Conservation (phyloP, 2,888 invertebrate species). For the Phengaris alcon region DNA sequence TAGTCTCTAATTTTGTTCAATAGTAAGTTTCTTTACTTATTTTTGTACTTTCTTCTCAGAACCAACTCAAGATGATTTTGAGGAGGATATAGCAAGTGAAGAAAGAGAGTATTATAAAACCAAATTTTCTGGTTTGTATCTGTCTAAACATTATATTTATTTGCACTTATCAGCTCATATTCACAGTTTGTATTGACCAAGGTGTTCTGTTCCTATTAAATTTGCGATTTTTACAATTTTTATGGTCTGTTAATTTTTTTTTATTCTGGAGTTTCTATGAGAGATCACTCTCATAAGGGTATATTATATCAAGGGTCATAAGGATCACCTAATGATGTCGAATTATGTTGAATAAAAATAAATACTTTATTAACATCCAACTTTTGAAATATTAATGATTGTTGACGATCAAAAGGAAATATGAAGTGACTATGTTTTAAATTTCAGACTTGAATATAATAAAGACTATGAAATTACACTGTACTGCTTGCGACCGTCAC, state of each 20-base stretch:
- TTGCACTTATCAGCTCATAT: neutral
- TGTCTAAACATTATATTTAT: neutral
- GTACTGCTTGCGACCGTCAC: conserved; percentile 86
- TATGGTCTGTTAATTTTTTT: too few species aligned
- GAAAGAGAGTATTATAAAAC: conserved; percentile 74
- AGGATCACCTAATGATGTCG: too few species aligned
- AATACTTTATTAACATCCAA: too few species aligned
- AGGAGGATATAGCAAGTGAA: conserved; percentile 73
- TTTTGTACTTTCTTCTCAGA: conserved; percentile 48
- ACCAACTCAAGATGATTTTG: conserved; percentile 71
- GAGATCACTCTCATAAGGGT: too few species aligned
- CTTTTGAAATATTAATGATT: too few species aligned
- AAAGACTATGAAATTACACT: conserved; percentile 82
- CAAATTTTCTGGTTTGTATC: conserved; percentile 64
- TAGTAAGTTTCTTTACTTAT: neutral
- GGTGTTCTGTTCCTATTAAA: too few species aligned
- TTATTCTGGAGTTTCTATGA: too few species aligned
- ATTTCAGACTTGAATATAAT: conserved; percentile 80
- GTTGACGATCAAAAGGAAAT: too few species aligned
- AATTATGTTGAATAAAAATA: too few species aligned
- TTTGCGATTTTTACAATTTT: too few species aligned
- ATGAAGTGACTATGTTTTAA: neutral
- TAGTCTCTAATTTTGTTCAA: neutral
- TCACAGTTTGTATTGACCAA: too few species aligned
- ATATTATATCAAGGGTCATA: too few species aligned